These are phyloP conservation scores for Tragelaphus buxtoni DNA, from an alignment of 2,113 vertebrate genomes.

Conservation along the genomic window DNA sequence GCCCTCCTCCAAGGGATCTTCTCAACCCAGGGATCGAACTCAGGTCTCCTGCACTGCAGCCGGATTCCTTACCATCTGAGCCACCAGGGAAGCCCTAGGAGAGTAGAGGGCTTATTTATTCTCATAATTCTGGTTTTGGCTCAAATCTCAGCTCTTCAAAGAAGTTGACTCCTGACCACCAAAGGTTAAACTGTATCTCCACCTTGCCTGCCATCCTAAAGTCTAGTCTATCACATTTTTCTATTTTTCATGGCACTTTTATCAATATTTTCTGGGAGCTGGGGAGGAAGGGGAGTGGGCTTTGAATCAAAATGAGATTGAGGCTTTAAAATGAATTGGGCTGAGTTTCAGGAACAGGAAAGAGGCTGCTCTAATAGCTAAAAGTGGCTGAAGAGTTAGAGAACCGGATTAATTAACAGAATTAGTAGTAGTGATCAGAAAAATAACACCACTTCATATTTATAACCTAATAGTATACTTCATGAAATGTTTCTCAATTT, in stretches of 20 bases:
- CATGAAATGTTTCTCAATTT: not conserved
- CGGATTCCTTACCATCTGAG: not conserved
- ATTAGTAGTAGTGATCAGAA: not conserved
- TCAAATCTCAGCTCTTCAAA: not conserved
- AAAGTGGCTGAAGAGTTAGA: not conserved
- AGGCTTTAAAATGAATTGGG: not conserved
- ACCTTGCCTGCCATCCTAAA: not conserved
- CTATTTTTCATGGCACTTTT: not conserved
- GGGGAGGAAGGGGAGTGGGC: not conserved
- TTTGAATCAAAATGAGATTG: not conserved
- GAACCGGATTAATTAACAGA: not conserved
- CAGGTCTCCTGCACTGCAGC: not conserved
- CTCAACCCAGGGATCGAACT: not conserved
- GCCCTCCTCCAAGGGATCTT: not conserved
- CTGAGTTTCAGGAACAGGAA: not conserved
- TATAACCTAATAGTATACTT: not conserved
- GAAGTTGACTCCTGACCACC: not conserved
- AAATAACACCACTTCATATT: not conserved
- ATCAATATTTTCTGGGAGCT: not conserved
- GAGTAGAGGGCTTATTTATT: not conserved
- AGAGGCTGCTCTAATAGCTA: not conserved
- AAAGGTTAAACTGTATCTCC: not conserved
- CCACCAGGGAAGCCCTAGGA: not conserved
- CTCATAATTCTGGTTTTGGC: not conserved
- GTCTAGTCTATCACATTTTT: not conserved